Conservation (phyloP, 2,113 vertebrate genomes). For the Protobothrops mucrosquamatus region DNA sequence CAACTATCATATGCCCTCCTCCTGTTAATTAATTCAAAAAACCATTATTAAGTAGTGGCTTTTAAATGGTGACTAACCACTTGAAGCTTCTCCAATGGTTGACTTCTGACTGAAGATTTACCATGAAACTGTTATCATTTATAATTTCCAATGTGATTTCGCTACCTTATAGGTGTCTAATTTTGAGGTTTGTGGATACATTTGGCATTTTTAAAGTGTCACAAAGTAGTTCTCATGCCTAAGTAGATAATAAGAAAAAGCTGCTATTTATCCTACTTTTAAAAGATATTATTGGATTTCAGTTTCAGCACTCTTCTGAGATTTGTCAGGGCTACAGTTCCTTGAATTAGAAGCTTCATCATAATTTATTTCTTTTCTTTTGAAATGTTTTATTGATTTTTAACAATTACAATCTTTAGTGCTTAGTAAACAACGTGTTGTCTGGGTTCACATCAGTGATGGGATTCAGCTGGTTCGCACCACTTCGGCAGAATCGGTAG, state of each 20-base stretch:
- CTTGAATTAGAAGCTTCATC: background rate
- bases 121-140: background rate
- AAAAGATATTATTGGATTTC: background rate
- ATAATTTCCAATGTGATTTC: background rate
- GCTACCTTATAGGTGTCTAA: background rate
- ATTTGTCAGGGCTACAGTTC: background rate
- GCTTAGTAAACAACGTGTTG: no score
- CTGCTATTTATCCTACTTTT: background rate
- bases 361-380: background rate
- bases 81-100: background rate
- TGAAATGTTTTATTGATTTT: no score
- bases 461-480: no score
- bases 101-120: background rate
- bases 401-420: no score
- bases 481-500: no score
- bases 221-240: background rate
- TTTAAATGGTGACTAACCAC: background rate
- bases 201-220: background rate
- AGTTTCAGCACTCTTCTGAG: background rate
- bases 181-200: background rate
- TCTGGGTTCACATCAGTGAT: no score
- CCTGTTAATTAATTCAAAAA: background rate
- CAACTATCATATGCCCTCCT: background rate
- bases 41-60: background rate
- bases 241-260: background rate